phyloP scores from a whole-genome alignment of 2,797 vertebrate species.

The Orestias chungarensis region DNA sequence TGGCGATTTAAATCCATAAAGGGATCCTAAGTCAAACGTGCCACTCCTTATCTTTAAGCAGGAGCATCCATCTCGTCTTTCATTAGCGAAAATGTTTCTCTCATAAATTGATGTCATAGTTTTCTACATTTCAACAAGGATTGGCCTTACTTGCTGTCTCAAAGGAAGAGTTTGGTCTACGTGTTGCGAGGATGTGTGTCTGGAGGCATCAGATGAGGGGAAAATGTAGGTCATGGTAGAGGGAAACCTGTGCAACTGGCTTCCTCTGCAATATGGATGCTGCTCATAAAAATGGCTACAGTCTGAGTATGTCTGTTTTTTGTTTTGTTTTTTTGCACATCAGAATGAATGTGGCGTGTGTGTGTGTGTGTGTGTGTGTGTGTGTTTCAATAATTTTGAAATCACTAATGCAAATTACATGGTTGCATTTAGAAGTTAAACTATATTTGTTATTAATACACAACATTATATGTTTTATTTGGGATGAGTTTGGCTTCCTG shows the following conservation, averaged over 20 bases:
- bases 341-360: constrained; percentile 13
- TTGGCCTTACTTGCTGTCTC: neutral
- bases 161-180: neutral
- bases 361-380: no score
- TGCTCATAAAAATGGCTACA: constrained; percentile 58
- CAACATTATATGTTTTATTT: neutral
- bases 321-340: neutral
- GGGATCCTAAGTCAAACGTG: neutral
- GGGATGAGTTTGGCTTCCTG: neutral
- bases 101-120: neutral
- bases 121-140: neutral
- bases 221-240: constrained; percentile 63
- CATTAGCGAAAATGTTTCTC: constrained; percentile 36
- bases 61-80: constrained; percentile 59
- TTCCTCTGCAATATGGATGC: constrained; percentile 58
- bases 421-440: neutral
- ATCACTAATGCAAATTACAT: no score
- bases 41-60: constrained; percentile 68
- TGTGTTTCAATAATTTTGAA: no score
- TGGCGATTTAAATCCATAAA: constrained; percentile 47
- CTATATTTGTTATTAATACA: neutral
- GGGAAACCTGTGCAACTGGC: constrained; percentile 62
- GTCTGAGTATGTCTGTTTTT: constrained; percentile 16
- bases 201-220: constrained; percentile 30
- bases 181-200: neutral